Percentiles rank a stretch among this genome's conserved stretches.
phyloP scores from a whole-genome alignment of 2,113 vertebrate genomes.

The Chloebia gouldiae region DNA sequence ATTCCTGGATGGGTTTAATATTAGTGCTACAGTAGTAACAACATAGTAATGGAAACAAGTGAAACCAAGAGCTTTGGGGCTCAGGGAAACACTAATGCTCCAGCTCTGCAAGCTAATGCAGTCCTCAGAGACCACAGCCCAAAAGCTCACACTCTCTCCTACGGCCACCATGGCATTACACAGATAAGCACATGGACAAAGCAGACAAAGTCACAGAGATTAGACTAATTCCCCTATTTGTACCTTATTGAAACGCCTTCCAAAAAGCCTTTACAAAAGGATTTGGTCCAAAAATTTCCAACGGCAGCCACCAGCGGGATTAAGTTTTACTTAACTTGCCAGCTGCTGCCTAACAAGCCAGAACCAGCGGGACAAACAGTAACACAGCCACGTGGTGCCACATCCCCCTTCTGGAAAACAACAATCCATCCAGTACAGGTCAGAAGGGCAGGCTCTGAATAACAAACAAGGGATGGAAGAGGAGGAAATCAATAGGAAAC shows the following conservation, averaged over 20 bases:
- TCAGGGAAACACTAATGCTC: not conserved
- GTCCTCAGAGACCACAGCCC: not conserved
- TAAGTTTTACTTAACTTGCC: constrained; percentile 22
- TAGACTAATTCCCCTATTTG: constrained; percentile 9
- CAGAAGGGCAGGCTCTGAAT: constrained; percentile 46
- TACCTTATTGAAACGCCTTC: not conserved
- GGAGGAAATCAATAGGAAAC: constrained; percentile 53
- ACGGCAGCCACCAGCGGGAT: not conserved
- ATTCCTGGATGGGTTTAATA: not conserved
- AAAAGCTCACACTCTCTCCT: not conserved
- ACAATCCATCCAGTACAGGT: constrained; percentile 25
- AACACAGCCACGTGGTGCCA: not conserved
- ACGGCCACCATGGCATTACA: not conserved
- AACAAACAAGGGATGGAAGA: constrained; percentile 56
- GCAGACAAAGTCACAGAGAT: constrained; percentile 12
- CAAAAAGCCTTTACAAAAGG: constrained; percentile 31
- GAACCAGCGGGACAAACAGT: not conserved
- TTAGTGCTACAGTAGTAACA: not conserved
- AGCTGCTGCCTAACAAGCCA: constrained; percentile 33
- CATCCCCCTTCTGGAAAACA: constrained; percentile 42
- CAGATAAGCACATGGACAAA: constrained; percentile 4
- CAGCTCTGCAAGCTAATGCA: not conserved
- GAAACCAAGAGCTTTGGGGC: not conserved
- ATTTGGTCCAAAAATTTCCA: constrained; percentile 24
- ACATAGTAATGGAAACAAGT: not conserved